Base-by-base conservation (phyloP, 1,140 invertebrate species). In the Dendroctonus ponderosae region DNA sequence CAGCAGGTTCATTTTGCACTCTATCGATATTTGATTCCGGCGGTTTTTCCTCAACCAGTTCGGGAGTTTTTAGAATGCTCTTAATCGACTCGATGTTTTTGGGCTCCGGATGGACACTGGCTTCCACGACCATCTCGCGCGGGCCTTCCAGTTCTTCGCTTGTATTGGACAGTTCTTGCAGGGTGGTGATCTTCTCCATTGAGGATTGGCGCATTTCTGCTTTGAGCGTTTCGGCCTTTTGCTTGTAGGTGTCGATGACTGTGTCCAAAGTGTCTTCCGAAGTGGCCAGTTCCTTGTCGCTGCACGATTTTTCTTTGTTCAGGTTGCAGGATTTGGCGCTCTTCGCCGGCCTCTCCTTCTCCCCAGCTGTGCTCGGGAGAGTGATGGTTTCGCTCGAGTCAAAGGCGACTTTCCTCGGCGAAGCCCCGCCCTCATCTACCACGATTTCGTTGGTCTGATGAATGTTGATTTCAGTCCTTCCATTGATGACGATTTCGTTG, bases 381-480 rank as follows among this genome's bases (percentile, higher is more conserved):
- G 40, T 44, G 12, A 63, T 63, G 44, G 54, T 61, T 53, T 62
- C 42, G 42, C 15, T 61, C 38, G 56, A 56, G 39, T 56, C 58
- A 26, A 61, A 54, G 40, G 46, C 58, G 6, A 62, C 63, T 59
- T 39, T 67, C 42, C 48, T 15, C 6, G 67, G 59, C 15, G 63
- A 49, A 42, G 49, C 40, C 7, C 62, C 49, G 26, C 68, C 66
- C 15, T 43, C 52, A 8, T 67, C 68, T 11, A 72, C 40, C 7
- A 59, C 62, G 61, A 74, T 70, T 41, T 72, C 71, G 51, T 70
- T 68, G 8, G 58, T 67, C 50, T 75, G 70, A 37, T 72, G 72
- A 40, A 75, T 72, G 40, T 74, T 75, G 49, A 75, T 72, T 67
- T 75, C 74, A 7, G 74, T 75, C 56, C 69, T 74, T 38, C 74